Evolutionary conservation across 2,888 invertebrate species (phyloP), one percentile per base, ranked within the genome.

Genomic region (Daptonema setosum): DNA sequence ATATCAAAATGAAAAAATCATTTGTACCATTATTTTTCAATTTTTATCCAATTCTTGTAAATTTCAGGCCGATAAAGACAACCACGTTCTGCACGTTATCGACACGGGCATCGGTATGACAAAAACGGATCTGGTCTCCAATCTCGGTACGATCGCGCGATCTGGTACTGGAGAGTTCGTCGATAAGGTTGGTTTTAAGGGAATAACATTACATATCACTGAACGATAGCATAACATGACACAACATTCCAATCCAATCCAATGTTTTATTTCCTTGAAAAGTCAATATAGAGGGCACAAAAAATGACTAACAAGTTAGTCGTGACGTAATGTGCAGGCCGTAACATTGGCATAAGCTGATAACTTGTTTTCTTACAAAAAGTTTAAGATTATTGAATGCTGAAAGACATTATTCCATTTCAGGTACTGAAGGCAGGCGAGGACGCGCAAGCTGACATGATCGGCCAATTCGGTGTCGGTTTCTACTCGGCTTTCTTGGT

Each of bases 21-120:
- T n/a, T n/a, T n/a, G n/a, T n/a, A n/a, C n/a, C n/a, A n/a, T n/a
- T n/a, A n/a, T n/a, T n/a, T n/a, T 56, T 56, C 22, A 5, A 43
- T 28, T 56, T 56, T 41, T 20, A 41, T 24, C n/a, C 20, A 20
- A 8, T 47, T 48, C 3, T 28, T 28, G 43, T 45, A 22, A 8
- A 1, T 61, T 65, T 28, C 63, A 76, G 75, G 85, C 87, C 0
- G 93, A 97, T 68, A 86, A 87, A 68, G 93, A 90, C 48, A 81
- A 81, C 63, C 83, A 86, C 66, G 79, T 86, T 66, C 76, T 97
- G 60, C 90, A 90, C 72, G 86, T 97, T 65, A 87, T 83, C 58
- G 97, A 97, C 75, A 83, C 90, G 1, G 97, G 97, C 69, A 81
- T 97, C 62, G 97, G 95, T 65, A 97, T 97, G 95, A 91, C 91